phyloP scores from a whole-genome alignment of 2,888 invertebrate genomes.

The Chromoteleia sp. region DNA sequence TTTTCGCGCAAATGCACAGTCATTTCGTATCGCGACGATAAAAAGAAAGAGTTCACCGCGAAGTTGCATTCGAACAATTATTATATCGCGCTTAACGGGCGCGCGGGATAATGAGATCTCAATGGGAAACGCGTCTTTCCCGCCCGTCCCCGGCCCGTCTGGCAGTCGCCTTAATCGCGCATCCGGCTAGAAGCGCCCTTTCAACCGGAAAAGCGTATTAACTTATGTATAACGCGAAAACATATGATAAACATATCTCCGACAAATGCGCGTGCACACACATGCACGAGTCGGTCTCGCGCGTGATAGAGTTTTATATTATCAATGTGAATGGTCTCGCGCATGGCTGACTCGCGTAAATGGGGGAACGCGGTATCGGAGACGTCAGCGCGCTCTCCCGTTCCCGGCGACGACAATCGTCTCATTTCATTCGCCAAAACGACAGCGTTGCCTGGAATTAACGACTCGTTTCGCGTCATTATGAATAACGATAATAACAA shows the following conservation, averaged over 20 bases:
- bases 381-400: slow-evolving; percentile 64
- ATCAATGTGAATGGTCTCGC: slow-evolving; percentile 80
- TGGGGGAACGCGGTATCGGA: slow-evolving; percentile 74
- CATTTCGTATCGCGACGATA: slow-evolving; percentile 37
- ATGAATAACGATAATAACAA: slow-evolving; percentile 73
- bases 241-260: slow-evolving; percentile 76
- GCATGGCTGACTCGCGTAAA: slow-evolving; percentile 82
- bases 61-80: slow-evolving; percentile 68
- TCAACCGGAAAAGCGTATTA: slow-evolving; percentile 72
- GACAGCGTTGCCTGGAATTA: slow-evolving; percentile 76
- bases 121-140: slow-evolving; percentile 51
- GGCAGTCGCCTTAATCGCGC: slow-evolving; percentile 72
- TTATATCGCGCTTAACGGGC: slow-evolving; percentile 62
- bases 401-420: slow-evolving; percentile 67
- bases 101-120: slow-evolving; percentile 68
- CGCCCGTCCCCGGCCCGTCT: slow-evolving; percentile 22
- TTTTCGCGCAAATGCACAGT: slow-evolving; percentile 59
- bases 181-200: slow-evolving; percentile 73
- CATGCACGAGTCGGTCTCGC: slow-evolving; percentile 36
- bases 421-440: slow-evolving; percentile 74
- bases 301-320: slow-evolving; percentile 79
- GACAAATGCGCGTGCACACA: slow-evolving; percentile 46
- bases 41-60: slow-evolving; percentile 57
- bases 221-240: slow-evolving; percentile 76
- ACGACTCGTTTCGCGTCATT: slow-evolving; percentile 73